phyloP scores from a whole-genome alignment of 1,140 invertebrate genomes.

The Mactra quadrangularis region DNA sequence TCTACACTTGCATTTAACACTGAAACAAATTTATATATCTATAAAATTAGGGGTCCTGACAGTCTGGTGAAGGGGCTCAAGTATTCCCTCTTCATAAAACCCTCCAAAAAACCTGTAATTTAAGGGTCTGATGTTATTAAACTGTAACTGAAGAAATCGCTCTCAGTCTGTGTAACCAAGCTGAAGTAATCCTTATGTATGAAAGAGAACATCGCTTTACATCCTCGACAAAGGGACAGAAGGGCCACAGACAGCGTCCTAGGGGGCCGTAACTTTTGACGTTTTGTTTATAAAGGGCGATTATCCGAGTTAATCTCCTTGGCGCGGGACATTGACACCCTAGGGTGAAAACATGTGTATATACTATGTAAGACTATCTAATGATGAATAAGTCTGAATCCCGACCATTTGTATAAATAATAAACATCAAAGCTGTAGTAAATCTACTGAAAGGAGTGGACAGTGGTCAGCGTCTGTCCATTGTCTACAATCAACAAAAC shows the following conservation, averaged over 20 bases:
- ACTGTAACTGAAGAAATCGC: no score
- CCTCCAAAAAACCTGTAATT: slow-evolving; percentile 13
- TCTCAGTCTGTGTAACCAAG: no score
- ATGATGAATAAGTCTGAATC: no score
- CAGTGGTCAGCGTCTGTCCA: no score
- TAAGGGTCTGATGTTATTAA: background rate
- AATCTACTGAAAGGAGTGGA: no score
- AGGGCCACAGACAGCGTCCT: slow-evolving; percentile 2
- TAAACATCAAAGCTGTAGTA: no score
- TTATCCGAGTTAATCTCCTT: slow-evolving; percentile 26
- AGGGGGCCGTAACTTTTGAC: slow-evolving; percentile 10
- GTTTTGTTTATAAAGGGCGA: background rate
- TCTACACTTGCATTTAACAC: slow-evolving; percentile 9
- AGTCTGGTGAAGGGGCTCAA: background rate
- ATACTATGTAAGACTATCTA: no score
- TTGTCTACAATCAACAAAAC: no score
- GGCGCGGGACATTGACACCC: slow-evolving; percentile 47
- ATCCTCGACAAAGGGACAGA: background rate
- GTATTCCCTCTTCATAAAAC: slow-evolving; percentile 2
- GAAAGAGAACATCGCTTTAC: no score
- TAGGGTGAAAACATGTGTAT: slow-evolving; percentile 43
- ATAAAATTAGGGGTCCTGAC: slow-evolving; percentile 1
- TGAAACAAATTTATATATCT: slow-evolving; percentile 27
- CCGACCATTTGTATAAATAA: no score
- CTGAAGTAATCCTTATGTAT: no score